phyloP scores from a whole-genome alignment of 2,113 vertebrate genomes.

The Zosterops japonicus region DNA sequence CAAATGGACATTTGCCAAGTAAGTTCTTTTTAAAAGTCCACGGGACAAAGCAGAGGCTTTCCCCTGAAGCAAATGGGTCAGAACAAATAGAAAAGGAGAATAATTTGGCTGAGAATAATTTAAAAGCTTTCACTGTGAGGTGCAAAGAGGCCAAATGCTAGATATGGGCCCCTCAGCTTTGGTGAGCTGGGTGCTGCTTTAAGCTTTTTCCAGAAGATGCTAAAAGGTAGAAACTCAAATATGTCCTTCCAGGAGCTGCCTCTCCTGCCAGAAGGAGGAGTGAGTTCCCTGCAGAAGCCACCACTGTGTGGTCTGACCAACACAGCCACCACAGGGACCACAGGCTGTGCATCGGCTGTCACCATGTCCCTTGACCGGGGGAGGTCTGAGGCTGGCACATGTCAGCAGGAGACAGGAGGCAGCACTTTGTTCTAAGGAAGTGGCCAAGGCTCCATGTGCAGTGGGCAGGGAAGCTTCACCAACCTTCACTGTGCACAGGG shows the following conservation, averaged over 20 bases:
- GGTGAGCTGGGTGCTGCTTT: accelerated
- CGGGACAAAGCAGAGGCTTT: not conserved
- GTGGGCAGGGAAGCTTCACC: not conserved
- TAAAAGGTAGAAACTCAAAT: not conserved
- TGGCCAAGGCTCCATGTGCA: accelerated
- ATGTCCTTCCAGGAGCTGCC: accelerated
- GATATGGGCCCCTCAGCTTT: not conserved
- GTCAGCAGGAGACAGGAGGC: not conserved
- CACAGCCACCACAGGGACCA: accelerated
- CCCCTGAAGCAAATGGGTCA: not conserved
- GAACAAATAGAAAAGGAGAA: not conserved
- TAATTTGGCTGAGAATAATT: not conserved
- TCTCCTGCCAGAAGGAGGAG: not conserved
- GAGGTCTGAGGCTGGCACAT: accelerated
- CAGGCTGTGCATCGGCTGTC: not conserved
- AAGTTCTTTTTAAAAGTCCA: not conserved
- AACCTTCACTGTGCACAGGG: not conserved
- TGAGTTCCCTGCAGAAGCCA: not conserved
- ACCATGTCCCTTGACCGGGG: not conserved
- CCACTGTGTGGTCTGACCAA: not conserved
- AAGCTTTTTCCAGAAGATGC: not conserved
- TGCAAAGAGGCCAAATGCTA: not conserved
- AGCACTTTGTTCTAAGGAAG: not conserved
- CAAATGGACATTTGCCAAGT: not conserved
- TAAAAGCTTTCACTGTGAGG: not conserved